These are phyloP conservation scores for Drosophila fungiperda DNA, from an alignment of 2,888 invertebrate species.

Conservation along the genomic window DNA sequence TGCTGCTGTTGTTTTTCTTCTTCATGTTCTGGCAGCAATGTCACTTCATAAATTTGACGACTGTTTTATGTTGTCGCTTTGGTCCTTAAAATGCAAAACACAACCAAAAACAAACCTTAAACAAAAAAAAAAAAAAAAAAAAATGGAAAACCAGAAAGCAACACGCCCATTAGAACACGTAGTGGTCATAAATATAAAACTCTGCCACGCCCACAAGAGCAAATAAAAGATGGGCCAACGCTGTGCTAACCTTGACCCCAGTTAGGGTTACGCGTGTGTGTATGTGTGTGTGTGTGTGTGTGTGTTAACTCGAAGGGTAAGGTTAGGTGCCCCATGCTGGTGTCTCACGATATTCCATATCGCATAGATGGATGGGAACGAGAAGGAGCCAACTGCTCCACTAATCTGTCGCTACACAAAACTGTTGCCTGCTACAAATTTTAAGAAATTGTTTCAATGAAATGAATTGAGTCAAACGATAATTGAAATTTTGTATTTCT, in stretches of 20 bases:
- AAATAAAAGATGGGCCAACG: constrained; percentile 26
- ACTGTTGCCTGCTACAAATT: background rate
- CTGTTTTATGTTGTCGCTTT: constrained; percentile 80
- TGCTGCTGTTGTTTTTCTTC: constrained; percentile 27
- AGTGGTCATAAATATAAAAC: constrained; percentile 74
- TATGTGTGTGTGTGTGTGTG: background rate
- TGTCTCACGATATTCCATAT: constrained; percentile 58
- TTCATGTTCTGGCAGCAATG: constrained; percentile 54
- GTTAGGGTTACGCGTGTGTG: constrained; percentile 32
- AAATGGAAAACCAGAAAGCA: constrained; percentile 43
- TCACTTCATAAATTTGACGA: constrained; percentile 79
- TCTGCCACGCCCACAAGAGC: constrained; percentile 49
- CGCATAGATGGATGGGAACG: background rate
- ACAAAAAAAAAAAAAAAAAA: constrained; percentile 8
- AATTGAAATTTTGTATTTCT: background rate
- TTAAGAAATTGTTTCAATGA: background rate
- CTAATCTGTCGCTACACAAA: background rate
- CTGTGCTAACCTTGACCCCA: constrained; percentile 52
- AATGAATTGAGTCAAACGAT: background rate
- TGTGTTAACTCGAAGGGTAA: background rate
- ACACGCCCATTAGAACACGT: constrained; percentile 79
- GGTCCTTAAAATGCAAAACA: constrained; percentile 51
- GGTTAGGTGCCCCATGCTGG: constrained; percentile 39
- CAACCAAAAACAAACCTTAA: constrained; percentile 17
- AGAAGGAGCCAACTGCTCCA: background rate